Percentiles rank a stretch among this genome's conserved stretches.
phyloP scores from a whole-genome alignment of 2,113 vertebrate species.

The Stegostoma tigrinum region DNA sequence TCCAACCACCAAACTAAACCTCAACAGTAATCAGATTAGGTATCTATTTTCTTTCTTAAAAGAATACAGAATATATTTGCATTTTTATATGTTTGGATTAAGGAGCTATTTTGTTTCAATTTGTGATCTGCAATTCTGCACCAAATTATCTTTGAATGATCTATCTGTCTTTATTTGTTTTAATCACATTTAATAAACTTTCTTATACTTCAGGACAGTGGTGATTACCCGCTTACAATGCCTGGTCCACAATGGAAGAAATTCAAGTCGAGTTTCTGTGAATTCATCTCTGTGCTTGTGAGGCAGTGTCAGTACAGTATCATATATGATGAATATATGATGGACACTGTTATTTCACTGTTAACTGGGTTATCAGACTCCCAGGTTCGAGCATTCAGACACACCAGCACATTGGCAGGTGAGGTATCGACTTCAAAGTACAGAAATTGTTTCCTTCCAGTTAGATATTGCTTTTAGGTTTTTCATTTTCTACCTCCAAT shows the following conservation, averaged over 20 bases:
- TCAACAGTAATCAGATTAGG: neutral
- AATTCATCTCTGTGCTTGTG: conserved; percentile 93
- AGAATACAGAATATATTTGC: neutral
- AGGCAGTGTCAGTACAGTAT: conserved; percentile 98
- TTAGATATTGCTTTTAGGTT: neutral
- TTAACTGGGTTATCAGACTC: conserved; percentile 96
- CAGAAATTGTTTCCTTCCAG: neutral
- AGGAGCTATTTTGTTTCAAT: neutral
- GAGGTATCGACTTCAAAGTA: conserved; percentile 42
- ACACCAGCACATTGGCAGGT: conserved; percentile 98
- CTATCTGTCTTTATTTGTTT: neutral
- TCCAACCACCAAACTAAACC: too few relatives aligned
- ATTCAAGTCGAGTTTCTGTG: conserved; percentile 96
- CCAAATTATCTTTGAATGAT: neutral
- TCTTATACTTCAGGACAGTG: conserved; percentile 75
- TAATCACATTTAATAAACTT: neutral
- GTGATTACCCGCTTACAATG: conserved; percentile 95
- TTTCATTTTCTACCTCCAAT: neutral
- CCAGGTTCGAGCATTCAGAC: conserved; percentile 95
- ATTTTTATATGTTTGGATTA: neutral
- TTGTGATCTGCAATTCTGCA: neutral
- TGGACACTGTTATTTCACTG: conserved; percentile 97
- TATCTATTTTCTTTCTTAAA: neutral
- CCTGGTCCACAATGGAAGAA: conserved; percentile 98
- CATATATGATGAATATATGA: conserved; percentile 99